Base-by-base conservation (phyloP, 53 echinoderm and acorn worm genomes). In the Echinometra lucunter region DNA sequence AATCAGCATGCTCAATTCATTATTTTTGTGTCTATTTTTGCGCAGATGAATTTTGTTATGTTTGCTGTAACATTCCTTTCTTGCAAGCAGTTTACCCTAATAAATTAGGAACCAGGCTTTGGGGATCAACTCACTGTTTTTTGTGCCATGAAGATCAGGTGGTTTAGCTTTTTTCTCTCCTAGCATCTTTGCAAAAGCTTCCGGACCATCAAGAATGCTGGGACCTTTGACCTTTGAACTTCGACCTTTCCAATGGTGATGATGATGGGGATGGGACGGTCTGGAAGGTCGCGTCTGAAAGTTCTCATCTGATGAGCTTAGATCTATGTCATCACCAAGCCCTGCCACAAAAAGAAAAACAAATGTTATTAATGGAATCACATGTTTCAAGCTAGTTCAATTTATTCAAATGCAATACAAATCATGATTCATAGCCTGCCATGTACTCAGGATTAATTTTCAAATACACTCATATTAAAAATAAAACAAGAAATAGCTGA, bases 241-340 rank as follows among this genome's bases (percentile, higher is more conserved):
- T 37, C 99, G 95, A 34, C 93, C 95, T 60, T 58, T 94, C 44
- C 40, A 53, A 94, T 94, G 94, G 66, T 94, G 94, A 42, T 94
- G 83, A 63, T 96, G 95, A 6, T 95, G 96, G 32, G 11, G 94
- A 55, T 87, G 96, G 87, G 89, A 94, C 44, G 98, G 98, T 66
- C 97, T 95, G 37, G 93, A 2, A 55, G 93, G 80, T 38, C 63
- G 94, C 23, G 12, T 58, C 74, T 98, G 98, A 82, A 96, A 98
- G 92, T 95, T 97, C 90, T 99, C 98, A 91, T 99, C 99, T 9
- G 99, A 98, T 38, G 99, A 99, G 66, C 98, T 98, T 58, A 99
- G 81, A 55, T 99, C 98, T 5, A 92, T 30, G 60, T 95, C 95
- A 45, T 94, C 94, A 21, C 94, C 85, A 28, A 94, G 63, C 25